Evolutionary conservation across 2,113 vertebrate genomes (phyloP).

Genomic region (Empidonax alnorum): DNA sequence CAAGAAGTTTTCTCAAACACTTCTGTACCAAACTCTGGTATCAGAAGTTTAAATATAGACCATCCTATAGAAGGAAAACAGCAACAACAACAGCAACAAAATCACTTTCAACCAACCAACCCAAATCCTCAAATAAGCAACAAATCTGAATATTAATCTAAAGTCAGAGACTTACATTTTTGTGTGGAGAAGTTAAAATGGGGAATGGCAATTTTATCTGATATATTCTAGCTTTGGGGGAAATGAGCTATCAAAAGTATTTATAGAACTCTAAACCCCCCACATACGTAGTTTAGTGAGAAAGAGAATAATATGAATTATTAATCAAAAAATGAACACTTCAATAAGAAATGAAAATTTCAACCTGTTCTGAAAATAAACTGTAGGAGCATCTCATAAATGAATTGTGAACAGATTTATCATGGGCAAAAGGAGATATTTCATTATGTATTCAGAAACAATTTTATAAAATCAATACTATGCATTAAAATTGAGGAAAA

Average conservation of each 20-base stretch:
- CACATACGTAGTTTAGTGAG: background rate
- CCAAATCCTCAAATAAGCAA: background rate
- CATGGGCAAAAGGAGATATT: background rate
- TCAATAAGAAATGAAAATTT: background rate
- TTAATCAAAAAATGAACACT: background rate
- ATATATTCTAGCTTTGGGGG: background rate
- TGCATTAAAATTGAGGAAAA: background rate
- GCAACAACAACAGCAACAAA: background rate
- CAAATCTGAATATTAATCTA: background rate
- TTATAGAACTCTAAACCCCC: background rate
- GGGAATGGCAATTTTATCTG: background rate
- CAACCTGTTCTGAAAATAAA: background rate
- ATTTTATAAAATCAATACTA: background rate
- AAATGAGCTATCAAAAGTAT: background rate
- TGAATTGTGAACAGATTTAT: background rate
- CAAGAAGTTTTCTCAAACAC: background rate
- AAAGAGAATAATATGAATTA: background rate
- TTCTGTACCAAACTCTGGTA: background rate
- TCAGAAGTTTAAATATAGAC: background rate
- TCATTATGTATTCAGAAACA: background rate
- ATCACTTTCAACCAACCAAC: background rate
- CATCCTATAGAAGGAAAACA: background rate
- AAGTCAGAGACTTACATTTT: background rate
- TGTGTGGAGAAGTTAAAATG: background rate
- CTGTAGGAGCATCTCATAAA: background rate